A percentile compares a stretch with the other conserved stretches of the same genome.
These are phyloP conservation scores for Pelvicachromis taeniatus DNA, from an alignment of 2,113 vertebrate genomes.

Conservation along the genomic window DNA sequence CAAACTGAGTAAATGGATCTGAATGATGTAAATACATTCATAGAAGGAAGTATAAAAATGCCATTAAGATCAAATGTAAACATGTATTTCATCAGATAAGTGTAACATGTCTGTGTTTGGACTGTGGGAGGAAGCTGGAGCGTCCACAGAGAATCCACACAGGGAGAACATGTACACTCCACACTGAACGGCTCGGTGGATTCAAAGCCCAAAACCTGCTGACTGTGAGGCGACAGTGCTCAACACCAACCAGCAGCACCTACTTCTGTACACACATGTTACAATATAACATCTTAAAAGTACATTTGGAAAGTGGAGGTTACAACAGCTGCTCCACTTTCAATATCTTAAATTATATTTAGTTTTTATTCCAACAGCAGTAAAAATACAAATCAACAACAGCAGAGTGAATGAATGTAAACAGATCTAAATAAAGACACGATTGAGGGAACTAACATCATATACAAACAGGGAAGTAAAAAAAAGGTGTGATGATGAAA, in stretches of 20 bases:
- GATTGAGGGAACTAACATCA: accelerated
- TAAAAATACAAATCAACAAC: not conserved
- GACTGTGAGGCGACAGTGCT: not conserved
- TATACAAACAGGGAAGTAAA: not conserved
- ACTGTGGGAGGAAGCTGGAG: not conserved
- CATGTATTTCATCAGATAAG: too few relatives aligned
- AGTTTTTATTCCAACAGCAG: not conserved
- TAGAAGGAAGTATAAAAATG: too few relatives aligned
- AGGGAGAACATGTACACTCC: accelerated
- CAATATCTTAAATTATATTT: not conserved
- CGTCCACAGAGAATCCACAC: not conserved
- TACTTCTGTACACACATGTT: not conserved
- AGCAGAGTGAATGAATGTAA: not conserved
- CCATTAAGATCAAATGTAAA: too few relatives aligned
- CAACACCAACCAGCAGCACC: not conserved
- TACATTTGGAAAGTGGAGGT: not conserved
- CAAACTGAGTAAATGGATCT: too few relatives aligned
- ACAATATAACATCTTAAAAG: not conserved
- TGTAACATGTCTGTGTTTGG: accelerated
- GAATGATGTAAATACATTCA: too few relatives aligned
- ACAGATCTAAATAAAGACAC: not conserved
- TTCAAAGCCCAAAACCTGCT: not conserved
- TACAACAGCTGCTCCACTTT: not conserved
- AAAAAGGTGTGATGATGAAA: not conserved
- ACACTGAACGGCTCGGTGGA: accelerated